Percentiles rank a stretch among this genome's conserved stretches.
Evolutionary conservation across 2,113 vertebrate genomes (phyloP).

Genomic region (Xiphias gladius): DNA sequence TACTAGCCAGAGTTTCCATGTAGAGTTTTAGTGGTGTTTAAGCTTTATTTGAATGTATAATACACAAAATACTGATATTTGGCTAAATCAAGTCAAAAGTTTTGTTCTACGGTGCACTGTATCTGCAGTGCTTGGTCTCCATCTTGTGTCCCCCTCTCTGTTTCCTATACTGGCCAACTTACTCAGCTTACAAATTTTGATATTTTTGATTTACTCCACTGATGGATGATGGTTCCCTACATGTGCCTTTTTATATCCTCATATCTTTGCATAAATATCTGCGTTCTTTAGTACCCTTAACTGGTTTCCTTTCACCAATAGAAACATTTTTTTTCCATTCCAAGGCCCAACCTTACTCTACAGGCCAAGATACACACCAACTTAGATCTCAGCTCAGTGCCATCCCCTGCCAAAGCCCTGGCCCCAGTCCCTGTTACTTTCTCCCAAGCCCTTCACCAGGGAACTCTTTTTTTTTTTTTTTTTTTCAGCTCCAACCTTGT

Average conservation of each 20-base stretch:
- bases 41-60: background rate
- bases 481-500: conserved; percentile 15
- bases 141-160: background rate
- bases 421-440: background rate
- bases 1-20: background rate
- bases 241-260: background rate
- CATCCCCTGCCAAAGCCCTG: background rate
- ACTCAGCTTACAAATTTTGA: background rate
- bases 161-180: background rate
- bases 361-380: conserved; percentile 25
- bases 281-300: background rate
- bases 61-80: background rate
- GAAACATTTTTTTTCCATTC: background rate
- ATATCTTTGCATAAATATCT: background rate
- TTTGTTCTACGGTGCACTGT: background rate
- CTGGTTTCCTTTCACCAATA: conserved; percentile 7
- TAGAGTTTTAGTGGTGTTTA: background rate
- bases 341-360: background rate
- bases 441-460: conserved; percentile 3
- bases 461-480: background rate
- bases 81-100: background rate
- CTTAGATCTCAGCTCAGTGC: conserved; percentile 7
- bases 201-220: background rate
- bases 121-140: background rate
- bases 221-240: background rate